These are phyloP conservation scores for Corbicula japonica DNA, from an alignment of 2,888 invertebrate species.

Conservation along the genomic window DNA sequence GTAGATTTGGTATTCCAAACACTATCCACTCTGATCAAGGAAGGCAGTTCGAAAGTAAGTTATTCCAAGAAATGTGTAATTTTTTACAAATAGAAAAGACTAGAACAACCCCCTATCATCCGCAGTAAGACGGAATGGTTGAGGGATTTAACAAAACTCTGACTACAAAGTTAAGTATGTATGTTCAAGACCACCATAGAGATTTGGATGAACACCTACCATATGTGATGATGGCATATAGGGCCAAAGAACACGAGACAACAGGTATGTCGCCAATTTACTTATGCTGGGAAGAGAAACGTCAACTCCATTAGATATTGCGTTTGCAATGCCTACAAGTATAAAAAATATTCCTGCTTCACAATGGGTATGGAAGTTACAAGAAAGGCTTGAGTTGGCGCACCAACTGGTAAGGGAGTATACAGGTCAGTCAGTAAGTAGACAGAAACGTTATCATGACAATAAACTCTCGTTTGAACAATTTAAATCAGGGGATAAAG, in stretches of 20 bases:
- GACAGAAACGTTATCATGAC: not conserved
- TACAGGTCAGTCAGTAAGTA: not conserved
- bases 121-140: not conserved
- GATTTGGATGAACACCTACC: conserved; percentile 9
- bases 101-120: not conserved
- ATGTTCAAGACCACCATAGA: not conserved
- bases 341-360: not conserved
- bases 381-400: not conserved
- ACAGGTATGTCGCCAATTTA: conserved; percentile 5
- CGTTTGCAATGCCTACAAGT: not conserved
- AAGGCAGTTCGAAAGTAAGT: no score
- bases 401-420: not conserved
- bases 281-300: conserved; percentile 8
- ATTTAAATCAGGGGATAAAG: not conserved
- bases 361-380: not conserved
- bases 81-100: conserved; percentile 6
- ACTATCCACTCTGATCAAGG: no score
- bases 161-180: not conserved
- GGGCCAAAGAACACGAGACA: conserved; percentile 2
- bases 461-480: not conserved
- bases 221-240: conserved; percentile 18
- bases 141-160: conserved; percentile 1
- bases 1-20: not conserved
- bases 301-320: not conserved
- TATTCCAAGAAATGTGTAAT: not conserved